Evolutionary conservation across 1,140 invertebrate genomes (phyloP).

Genomic region (Drosophila santomea): DNA sequence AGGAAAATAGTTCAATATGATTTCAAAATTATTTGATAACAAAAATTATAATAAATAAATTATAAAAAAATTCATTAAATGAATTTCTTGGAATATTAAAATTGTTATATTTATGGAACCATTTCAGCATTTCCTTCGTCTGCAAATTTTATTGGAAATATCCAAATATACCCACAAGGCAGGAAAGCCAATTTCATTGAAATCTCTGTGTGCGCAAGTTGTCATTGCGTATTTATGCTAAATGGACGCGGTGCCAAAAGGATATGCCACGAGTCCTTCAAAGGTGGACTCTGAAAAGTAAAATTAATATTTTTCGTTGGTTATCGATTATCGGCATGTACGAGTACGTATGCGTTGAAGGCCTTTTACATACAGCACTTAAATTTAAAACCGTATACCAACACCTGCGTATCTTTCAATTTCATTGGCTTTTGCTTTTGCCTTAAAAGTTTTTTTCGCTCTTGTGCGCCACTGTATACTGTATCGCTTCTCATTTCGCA

Average conservation of each 20-base stretch:
- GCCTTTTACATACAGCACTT: conserved; percentile 3
- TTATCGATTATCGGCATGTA: conserved; percentile 19
- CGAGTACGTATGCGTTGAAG: background rate
- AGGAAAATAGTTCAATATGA: no score
- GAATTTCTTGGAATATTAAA: background rate
- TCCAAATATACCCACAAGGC: background rate
- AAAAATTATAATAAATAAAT: background rate
- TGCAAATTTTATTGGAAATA: conserved; percentile 30
- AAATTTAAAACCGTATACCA: conserved; percentile 14
- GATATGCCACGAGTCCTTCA: conserved; percentile 28
- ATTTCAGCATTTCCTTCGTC: no score
- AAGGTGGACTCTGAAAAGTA: conserved; percentile 25
- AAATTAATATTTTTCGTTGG: conserved; percentile 9
- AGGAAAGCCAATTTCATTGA: conserved; percentile 54
- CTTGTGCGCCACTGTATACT: conserved; percentile 36
- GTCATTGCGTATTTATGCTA: conserved; percentile 76
- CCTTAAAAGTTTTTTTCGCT: background rate
- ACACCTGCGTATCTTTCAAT: conserved; percentile 10
- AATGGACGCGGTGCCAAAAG: conserved; percentile 55
- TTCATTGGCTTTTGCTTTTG: background rate
- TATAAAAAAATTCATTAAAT: background rate
- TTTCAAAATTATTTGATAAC: background rate
- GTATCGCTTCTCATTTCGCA: conserved; percentile 65
- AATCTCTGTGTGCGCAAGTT: conserved; percentile 38
- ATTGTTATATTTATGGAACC: background rate